These are phyloP conservation scores for Litocranius walleri DNA, from an alignment of 2,113 vertebrate species.

Conservation along the genomic window DNA sequence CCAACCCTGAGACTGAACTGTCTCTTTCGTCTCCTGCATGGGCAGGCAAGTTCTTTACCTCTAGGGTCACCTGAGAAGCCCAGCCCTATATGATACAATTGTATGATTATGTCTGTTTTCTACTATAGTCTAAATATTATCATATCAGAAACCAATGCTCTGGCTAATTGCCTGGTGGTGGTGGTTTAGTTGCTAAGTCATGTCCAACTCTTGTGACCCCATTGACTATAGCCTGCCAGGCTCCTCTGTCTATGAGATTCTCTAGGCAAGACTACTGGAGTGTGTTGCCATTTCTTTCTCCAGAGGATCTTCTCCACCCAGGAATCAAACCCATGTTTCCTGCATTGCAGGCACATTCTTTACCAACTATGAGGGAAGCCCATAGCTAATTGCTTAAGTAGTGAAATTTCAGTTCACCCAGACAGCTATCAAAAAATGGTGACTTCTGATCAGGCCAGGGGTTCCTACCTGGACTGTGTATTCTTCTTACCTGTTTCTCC, in stretches of 20 bases:
- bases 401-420: not conserved
- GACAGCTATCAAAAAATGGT: not conserved
- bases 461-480: not conserved
- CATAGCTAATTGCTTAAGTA: not conserved
- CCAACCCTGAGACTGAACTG: not conserved
- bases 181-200: not conserved
- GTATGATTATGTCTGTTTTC: not conserved
- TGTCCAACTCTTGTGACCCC: not conserved
- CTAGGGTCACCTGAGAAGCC: not conserved
- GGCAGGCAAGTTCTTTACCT: not conserved
- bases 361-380: not conserved
- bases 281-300: not conserved
- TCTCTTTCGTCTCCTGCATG: not conserved
- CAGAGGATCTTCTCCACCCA: not conserved
- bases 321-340: not conserved
- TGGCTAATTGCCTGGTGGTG: not conserved
- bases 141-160: not conserved
- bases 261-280: not conserved
- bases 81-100: not conserved
- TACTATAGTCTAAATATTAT: not conserved
- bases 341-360: not conserved
- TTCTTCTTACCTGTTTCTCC: not conserved
- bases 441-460: not conserved
- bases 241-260: not conserved
- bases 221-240: not conserved